Evolutionary conservation across 2,113 vertebrate genomes (phyloP).

Genomic region (Echinops telfairi): DNA sequence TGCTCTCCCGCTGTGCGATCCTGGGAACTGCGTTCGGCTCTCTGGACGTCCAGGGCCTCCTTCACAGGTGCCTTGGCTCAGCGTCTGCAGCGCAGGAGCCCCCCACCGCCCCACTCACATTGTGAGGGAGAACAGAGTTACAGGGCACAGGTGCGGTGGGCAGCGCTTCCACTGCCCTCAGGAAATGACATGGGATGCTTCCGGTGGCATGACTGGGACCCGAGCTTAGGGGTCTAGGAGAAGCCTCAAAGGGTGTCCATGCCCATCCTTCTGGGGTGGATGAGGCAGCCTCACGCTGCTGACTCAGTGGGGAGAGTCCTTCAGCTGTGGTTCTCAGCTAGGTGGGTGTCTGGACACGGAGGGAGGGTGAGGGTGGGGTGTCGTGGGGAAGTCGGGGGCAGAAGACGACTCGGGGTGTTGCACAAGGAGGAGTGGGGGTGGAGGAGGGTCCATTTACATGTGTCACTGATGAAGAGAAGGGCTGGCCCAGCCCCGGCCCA

Average conservation of each 20-base stretch:
- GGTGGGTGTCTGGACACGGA: neutral
- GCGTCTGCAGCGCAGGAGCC: neutral
- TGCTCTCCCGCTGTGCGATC: neutral
- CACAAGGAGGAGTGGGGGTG: constrained; percentile 31
- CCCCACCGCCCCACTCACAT: neutral
- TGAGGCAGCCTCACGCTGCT: constrained; percentile 1
- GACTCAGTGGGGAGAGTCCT: constrained; percentile 28
- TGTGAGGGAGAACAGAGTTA: neutral
- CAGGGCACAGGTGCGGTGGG: fast-evolving
- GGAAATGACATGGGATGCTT: neutral
- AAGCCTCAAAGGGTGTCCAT: neutral
- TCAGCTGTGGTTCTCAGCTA: constrained; percentile 21
- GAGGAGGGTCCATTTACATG: constrained; percentile 32
- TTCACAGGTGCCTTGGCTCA: neutral
- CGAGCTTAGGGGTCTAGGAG: neutral
- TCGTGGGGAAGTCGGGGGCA: constrained; percentile 41
- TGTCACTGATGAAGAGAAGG: neutral
- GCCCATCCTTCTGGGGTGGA: neutral
- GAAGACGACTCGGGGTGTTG: constrained; percentile 34
- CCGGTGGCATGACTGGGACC: neutral
- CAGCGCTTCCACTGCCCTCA: neutral
- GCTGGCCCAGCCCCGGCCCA: neutral
- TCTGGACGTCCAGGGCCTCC: neutral
- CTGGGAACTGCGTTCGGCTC: neutral
- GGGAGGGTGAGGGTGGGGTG: constrained; percentile 25